Conservation (phyloP, 2,888 invertebrate genomes). For the Stegophylla sp. region DNA sequence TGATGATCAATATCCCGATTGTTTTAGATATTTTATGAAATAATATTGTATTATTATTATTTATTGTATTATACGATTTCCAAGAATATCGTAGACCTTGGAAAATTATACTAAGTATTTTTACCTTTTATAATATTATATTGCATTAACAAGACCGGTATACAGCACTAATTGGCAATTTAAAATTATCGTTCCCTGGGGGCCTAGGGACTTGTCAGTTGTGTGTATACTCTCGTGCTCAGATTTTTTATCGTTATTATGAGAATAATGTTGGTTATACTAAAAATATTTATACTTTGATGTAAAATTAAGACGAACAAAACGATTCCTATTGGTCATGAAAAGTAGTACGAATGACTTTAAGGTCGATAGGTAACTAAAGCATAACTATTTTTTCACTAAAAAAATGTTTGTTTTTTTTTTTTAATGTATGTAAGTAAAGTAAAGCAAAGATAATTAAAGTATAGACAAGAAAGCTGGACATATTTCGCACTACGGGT, state of each 20-base stretch:
- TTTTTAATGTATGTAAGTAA: too few species aligned
- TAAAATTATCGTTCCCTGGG: slow-evolving; percentile 16
- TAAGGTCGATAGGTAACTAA: slow-evolving; percentile 10
- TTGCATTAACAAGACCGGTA: slow-evolving; percentile 32
- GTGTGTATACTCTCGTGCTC: slow-evolving; percentile 4
- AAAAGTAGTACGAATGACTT: neutral
- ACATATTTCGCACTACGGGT: too few species aligned
- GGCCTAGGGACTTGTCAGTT: slow-evolving; percentile 17
- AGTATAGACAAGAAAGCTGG: too few species aligned
- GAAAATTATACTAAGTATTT: slow-evolving; percentile 12
- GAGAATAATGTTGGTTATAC: neutral
- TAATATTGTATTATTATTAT: neutral
- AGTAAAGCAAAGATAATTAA: too few species aligned
- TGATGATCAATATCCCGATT: neutral
- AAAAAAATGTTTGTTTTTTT: too few species aligned
- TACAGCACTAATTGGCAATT: slow-evolving; percentile 37
- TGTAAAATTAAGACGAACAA: neutral
- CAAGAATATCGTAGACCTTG: slow-evolving; percentile 36
- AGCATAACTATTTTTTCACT: neutral
- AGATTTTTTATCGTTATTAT: slow-evolving; percentile 7
- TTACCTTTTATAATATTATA: neutral
- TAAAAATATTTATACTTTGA: neutral
- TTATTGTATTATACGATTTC: neutral
- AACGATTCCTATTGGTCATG: neutral
- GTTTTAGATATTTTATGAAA: neutral